Evolutionary conservation across 2,113 vertebrate species (phyloP), one percentile per base, ranked within the genome.

Genomic region (Salminus brasiliensis): DNA sequence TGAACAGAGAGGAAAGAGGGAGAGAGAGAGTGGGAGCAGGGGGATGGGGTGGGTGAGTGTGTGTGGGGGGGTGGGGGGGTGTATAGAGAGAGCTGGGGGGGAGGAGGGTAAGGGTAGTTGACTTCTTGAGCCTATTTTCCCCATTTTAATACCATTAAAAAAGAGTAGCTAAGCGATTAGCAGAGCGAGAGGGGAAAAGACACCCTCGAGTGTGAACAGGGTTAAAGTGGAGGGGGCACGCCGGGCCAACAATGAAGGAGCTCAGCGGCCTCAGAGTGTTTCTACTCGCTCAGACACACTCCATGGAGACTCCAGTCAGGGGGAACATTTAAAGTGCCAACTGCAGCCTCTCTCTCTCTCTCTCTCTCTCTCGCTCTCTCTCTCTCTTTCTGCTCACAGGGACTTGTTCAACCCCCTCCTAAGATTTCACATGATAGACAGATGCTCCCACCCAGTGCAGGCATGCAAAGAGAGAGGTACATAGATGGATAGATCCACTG

Each of bases 281-380:
- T 73, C 65, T 60, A n/a, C 74, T 21, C 59, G 71, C 52, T 49
- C 74, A 81, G 59, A 55, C 65, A 27, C 68, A 47, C 79, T 53
- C 84, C 84, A 85, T 85, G 84, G 84, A 80, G 76, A 85, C 84
- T 72, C 74, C 84, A 85, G 74, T 83, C 78, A 75, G 74, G 74
- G 60, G 84, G 84, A 85, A 85, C 74, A 72, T 75, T 80, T 70
- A 49, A 55, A 30, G 70, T 63, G 84, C 81, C 81, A 82, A 34
- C 71, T 74, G 36, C 63, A 53, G 55, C 47, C 71, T 53, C 69
- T 66, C 57, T 71, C 4, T 55, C 65, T 68, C 72, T 45, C 62
- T 69, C 63, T 74, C 47, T 74, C 79, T 67, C 72, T 55, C 72
- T 68, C 53, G 36, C 73, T 76, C 73, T 68, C 65, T 47, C 63